Evolutionary conservation across 2,113 vertebrate species (phyloP), one percentile per base, ranked within the genome.

Genomic region (Cephalopholis sonnerati): DNA sequence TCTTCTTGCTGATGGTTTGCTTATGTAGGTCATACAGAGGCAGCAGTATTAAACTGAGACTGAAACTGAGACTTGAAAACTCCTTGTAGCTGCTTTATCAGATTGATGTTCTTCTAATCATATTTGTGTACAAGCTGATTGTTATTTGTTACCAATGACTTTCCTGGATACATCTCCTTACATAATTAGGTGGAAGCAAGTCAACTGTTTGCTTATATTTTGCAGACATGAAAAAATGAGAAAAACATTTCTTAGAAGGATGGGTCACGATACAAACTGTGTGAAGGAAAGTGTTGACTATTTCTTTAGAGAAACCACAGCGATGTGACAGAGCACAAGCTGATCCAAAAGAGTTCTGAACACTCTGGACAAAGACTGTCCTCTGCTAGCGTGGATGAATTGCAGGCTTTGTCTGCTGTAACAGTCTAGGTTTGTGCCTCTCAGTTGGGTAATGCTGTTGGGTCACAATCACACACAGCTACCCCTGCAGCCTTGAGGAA

Each of bases 401-500:
- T 54, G 72, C 24, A 18, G 72, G 39, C 91, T 92, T 93, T 95
- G 93, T 94, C 72, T 85, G 73, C 55, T 79, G 64, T 67, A 79
- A 89, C 84, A 82, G 68, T 75, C 57, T 29, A 25, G 64, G 70
- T 79, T 86, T 81, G 83, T 89, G 53, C 67, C 46, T 58, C 71
- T 83, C 44, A 46, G 74, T 73, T 83, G 32, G 46, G 46, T 81
- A 69, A 86, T 80, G 79, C 58, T 59, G 54, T 77, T 65, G 24
- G 61, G 58, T 79, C 75, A 82, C 55, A 82, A 36, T 77, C 58
- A 61, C 50, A 62, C 27, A 59, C 18, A 78, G 5, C 16, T 36
- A 51, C 66, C 20, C 32, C 32, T 46, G 53, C 62, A 50, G 64
- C 27, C 41, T 59, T 24, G 39, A 36, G 82, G 66, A 24, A 48